phyloP scores from a whole-genome alignment of 2,797 vertebrate species.

The Bradypodion pumilum region DNA sequence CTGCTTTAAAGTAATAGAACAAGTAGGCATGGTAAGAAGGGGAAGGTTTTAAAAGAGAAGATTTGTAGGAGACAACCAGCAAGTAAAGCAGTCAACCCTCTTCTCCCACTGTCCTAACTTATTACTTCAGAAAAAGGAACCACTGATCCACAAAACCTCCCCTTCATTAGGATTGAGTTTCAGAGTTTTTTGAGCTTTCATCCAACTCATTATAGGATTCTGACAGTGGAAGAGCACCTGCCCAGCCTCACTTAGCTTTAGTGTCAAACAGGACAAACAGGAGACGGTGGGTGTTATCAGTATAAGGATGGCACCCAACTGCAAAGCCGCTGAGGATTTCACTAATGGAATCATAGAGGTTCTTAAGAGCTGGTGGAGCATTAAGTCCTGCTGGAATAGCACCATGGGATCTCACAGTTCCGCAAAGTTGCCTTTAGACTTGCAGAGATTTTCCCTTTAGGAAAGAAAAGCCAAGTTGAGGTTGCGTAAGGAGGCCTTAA shows the following conservation, averaged over 20 bases:
- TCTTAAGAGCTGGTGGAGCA: background rate
- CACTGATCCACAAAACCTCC: background rate
- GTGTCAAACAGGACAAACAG: background rate
- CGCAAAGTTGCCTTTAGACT: no score
- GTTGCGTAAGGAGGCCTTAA: no score
- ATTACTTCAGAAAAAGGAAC: background rate
- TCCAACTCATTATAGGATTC: background rate
- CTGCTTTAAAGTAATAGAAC: no score
- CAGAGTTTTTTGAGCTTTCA: background rate
- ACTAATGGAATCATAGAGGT: background rate
- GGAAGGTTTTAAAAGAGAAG: no score
- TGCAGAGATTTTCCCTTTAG: no score
- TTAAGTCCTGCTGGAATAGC: no score
- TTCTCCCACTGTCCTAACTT: no score
- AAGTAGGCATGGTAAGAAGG: no score
- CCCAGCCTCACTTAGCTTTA: background rate
- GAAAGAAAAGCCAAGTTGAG: no score
- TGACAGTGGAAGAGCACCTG: background rate
- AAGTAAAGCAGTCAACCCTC: no score
- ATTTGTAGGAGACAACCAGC: no score
- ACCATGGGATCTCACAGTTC: no score
- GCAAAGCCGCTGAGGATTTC: background rate
- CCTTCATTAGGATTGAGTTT: background rate
- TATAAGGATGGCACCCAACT: background rate
- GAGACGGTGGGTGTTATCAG: background rate